Conservation (phyloP, 2,113 vertebrate species). For the Lepidothrix coronata region DNA sequence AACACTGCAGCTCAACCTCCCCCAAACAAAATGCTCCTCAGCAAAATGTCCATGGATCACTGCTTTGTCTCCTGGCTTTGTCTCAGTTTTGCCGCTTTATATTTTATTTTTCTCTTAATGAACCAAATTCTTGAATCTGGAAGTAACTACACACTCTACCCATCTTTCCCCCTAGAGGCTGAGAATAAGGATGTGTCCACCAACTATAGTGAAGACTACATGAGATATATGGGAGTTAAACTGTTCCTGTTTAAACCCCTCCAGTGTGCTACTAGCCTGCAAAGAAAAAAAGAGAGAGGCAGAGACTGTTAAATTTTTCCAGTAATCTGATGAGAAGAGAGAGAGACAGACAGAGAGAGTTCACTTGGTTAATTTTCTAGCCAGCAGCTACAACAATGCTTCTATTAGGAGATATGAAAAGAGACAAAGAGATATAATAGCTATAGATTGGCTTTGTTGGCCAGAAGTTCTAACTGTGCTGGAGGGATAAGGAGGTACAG, state of each 20-base stretch:
- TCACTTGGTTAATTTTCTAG: conserved; percentile 75
- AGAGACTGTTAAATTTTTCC: conserved; percentile 66
- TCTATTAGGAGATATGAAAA: conserved; percentile 67
- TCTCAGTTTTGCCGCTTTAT: conserved; percentile 17
- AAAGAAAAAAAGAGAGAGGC: conserved; percentile 27
- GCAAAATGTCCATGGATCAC: neutral
- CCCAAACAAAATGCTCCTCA: fast-evolving
- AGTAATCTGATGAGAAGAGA: conserved; percentile 72
- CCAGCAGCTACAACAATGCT: conserved; percentile 66
- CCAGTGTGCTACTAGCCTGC: conserved; percentile 68
- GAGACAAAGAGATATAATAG: conserved; percentile 70
- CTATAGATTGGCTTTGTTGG: conserved; percentile 56
- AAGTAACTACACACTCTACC: neutral
- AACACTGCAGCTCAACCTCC: neutral
- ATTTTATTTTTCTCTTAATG: conserved; percentile 1
- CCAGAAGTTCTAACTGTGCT: conserved; percentile 10
- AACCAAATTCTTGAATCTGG: neutral
- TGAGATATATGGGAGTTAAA: conserved; percentile 60
- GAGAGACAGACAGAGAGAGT: conserved; percentile 51
- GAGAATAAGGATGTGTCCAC: conserved; percentile 48
- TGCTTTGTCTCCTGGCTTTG: neutral
- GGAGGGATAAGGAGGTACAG: neutral
- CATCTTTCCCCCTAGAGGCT: neutral
- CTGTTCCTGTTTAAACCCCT: conserved; percentile 60
- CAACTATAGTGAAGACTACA: conserved; percentile 36